Evolutionary conservation across 1,140 invertebrate genomes (phyloP).

Genomic region (Delia radicum): DNA sequence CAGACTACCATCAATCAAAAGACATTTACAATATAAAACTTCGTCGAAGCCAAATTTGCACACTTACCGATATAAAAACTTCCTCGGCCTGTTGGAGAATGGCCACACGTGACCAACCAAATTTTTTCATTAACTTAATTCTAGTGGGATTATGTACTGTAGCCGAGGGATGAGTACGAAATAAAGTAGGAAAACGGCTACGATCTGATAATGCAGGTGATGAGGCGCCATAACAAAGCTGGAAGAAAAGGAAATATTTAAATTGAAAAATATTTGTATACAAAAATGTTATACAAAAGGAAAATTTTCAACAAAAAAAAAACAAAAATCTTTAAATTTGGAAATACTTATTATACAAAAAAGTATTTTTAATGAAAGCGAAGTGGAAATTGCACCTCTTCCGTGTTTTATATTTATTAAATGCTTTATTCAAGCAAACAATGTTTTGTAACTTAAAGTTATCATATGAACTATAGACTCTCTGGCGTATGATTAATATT

Average conservation of each 20-base stretch:
- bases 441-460: too few species aligned
- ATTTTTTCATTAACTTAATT: slow-evolving; percentile 95
- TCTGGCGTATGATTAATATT: too few species aligned
- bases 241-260: slow-evolving; percentile 38
- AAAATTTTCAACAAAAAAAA: too few species aligned
- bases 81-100: slow-evolving; percentile 98
- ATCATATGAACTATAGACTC: too few species aligned
- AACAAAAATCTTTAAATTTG: too few species aligned
- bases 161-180: slow-evolving; percentile 97
- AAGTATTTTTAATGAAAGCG: too few species aligned
- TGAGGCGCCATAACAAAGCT: slow-evolving; percentile 97
- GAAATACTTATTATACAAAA: too few species aligned
- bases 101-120: slow-evolving; percentile 94
- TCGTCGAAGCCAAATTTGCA: background rate
- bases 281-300: too few species aligned
- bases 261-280: too few species aligned
- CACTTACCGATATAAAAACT: slow-evolving; percentile 94
- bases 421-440: too few species aligned
- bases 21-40: background rate
- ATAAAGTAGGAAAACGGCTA: slow-evolving; percentile 95
- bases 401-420: too few species aligned
- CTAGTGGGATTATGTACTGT: slow-evolving; percentile 98
- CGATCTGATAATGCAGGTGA: slow-evolving; percentile 98
- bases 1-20: background rate
- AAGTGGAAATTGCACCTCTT: too few species aligned